These are phyloP conservation scores for Salvator merianae DNA, from an alignment of 2,113 vertebrate species.

Conservation along the genomic window DNA sequence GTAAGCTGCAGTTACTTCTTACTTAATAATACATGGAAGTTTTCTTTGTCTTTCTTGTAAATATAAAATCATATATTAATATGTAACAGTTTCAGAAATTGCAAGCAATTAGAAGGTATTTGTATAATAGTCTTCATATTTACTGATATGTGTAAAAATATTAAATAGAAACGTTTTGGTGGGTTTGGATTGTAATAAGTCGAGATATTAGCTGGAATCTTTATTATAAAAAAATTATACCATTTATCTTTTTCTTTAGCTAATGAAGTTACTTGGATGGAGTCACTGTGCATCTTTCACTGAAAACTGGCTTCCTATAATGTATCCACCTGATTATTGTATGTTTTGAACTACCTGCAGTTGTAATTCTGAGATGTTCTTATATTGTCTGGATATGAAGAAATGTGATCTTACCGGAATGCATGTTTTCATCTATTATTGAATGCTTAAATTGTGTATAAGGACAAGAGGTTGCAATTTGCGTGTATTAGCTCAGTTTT, in stretches of 20 bases:
- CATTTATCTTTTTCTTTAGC: conserved; percentile 68
- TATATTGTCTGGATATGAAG: conserved; percentile 69
- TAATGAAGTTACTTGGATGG: conserved; percentile 95
- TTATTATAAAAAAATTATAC: neutral
- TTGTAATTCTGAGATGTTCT: conserved; percentile 67
- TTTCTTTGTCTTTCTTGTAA: neutral
- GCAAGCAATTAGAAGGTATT: neutral
- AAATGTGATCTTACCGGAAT: conserved; percentile 71
- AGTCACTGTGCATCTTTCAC: conserved; percentile 89
- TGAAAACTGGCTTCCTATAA: conserved; percentile 95
- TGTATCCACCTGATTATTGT: conserved; percentile 93
- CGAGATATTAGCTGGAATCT: neutral
- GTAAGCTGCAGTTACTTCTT: conserved; percentile 65
- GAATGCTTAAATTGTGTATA: conserved; percentile 74
- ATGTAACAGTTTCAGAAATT: neutral
- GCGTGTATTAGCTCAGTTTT: conserved; percentile 66
- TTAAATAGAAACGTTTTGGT: neutral
- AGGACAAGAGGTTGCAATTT: conserved; percentile 72
- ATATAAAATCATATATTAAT: neutral
- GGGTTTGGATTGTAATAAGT: neutral
- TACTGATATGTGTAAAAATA: neutral
- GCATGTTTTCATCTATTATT: conserved; percentile 78
- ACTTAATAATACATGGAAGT: neutral
- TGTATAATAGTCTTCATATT: neutral
- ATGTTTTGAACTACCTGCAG: conserved; percentile 82